Evolutionary conservation across 2,888 invertebrate species (phyloP).

Genomic region (Crematogaster levior): DNA sequence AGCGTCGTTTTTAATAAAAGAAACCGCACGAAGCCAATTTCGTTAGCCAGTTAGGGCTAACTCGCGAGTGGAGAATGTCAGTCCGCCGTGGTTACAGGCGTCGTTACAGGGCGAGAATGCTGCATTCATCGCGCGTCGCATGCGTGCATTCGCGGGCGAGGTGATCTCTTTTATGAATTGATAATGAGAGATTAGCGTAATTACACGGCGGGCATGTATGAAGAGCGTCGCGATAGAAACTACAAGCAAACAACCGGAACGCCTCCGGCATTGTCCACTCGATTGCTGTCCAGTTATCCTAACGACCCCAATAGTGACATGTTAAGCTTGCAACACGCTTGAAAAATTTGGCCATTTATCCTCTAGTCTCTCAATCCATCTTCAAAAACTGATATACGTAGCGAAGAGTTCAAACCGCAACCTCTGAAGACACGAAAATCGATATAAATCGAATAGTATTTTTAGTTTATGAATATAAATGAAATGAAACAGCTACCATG

Average conservation of each 20-base stretch:
- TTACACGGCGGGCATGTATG: conserved; percentile 23
- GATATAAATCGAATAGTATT: not conserved
- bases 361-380: not conserved
- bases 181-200: conserved; percentile 41
- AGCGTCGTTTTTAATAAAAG: conserved; percentile 70
- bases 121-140: conserved; percentile 44
- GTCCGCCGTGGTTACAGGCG: conserved; percentile 19
- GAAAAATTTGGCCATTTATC: conserved; percentile 16
- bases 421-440: not conserved
- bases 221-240: conserved; percentile 21
- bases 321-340: conserved; percentile 10
- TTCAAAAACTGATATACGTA: not conserved
- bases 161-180: conserved; percentile 36
- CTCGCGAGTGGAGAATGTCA: conserved; percentile 31
- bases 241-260: conserved; percentile 47
- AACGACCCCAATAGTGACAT: conserved; percentile 13
- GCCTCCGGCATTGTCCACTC: conserved; percentile 34
- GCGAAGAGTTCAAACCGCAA: not conserved
- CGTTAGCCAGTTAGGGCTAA: conserved; percentile 35
- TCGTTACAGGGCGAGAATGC: conserved; percentile 29
- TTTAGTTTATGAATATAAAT: not conserved
- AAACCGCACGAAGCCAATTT: conserved; percentile 72
- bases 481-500: too few species aligned
- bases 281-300: conserved; percentile 26
- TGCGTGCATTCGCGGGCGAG: conserved; percentile 2